These are phyloP conservation scores for Proteles cristata DNA, from an alignment of 2,113 vertebrate genomes.

Conservation along the genomic window DNA sequence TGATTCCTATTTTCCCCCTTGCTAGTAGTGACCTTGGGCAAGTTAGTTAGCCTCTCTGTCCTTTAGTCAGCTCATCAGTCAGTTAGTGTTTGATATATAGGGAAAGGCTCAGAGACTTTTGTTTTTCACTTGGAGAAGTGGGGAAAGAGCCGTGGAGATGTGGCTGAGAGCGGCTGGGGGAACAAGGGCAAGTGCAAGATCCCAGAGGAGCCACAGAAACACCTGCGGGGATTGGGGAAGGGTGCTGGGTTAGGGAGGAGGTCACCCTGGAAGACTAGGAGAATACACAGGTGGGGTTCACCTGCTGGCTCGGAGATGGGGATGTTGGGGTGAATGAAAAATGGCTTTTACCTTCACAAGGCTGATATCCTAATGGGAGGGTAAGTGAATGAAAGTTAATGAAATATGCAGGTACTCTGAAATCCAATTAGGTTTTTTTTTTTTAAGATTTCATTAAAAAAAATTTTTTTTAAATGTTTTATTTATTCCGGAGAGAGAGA, in stretches of 20 bases:
- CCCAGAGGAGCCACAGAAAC: not conserved
- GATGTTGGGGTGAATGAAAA: not conserved
- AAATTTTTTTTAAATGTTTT: no score
- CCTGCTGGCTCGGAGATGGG: not conserved
- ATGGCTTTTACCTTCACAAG: not conserved
- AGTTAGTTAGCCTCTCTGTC: not conserved
- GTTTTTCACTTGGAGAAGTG: not conserved
- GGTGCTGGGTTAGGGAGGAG: not conserved
- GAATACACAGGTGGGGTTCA: no score
- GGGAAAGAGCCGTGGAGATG: not conserved
- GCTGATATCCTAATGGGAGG: not conserved
- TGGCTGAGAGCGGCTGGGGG: not conserved
- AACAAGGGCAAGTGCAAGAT: not conserved
- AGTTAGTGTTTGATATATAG: not conserved
- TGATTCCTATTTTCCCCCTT: not conserved
- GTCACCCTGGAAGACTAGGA: no score
- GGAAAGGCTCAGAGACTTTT: not conserved
- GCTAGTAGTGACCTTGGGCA: not conserved
- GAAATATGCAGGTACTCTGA: not conserved
- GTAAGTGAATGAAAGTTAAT: not conserved
- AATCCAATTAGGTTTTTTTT: not conserved
- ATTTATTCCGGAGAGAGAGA: no score
- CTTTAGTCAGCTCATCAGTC: not conserved
- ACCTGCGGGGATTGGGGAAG: fast-evolving
- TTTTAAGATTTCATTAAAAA: no score